Evolutionary conservation across 2,888 invertebrate genomes (phyloP).

Genomic region (Himalopsyche kuldschensis): DNA sequence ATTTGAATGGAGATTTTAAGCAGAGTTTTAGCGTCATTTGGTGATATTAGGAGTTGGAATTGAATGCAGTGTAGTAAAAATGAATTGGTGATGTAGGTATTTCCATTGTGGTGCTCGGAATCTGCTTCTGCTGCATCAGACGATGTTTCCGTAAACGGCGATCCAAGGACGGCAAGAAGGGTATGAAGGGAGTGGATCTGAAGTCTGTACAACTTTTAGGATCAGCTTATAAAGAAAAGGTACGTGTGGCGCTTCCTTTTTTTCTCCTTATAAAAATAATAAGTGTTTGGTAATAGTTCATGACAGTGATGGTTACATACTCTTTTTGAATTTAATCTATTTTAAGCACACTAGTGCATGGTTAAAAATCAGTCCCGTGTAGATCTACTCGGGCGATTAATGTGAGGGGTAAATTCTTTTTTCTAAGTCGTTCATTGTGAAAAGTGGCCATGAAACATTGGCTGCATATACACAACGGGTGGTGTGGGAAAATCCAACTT

Average conservation of each 20-base stretch:
- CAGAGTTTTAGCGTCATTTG: neutral
- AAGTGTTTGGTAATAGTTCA: neutral
- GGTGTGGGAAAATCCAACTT: too few species aligned
- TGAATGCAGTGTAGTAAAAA: neutral
- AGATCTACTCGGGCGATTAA: too few species aligned
- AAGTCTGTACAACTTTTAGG: conserved; percentile 96
- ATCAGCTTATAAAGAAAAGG: conserved; percentile 97
- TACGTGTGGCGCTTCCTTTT: conserved; percentile 52
- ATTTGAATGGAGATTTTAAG: too few species aligned
- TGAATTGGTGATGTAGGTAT: conserved; percentile 58
- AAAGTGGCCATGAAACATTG: too few species aligned
- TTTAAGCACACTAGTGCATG: too few species aligned
- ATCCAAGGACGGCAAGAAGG: conserved; percentile 94
- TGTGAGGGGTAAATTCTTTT: too few species aligned
- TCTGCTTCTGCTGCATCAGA: conserved; percentile 90
- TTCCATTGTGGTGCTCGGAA: conserved; percentile 75
- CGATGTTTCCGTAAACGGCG: conserved; percentile 89
- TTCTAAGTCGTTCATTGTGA: too few species aligned
- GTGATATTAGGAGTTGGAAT: neutral
- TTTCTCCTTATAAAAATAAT: neutral
- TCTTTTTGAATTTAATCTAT: neutral
- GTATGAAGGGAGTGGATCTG: conserved; percentile 91
- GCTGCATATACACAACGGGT: too few species aligned
- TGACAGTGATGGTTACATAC: neutral
- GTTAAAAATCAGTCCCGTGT: too few species aligned